A percentile compares a stretch with the other conserved stretches of the same genome.
These are phyloP conservation scores for Dasypus novemcinctus DNA, from an alignment of 2,113 vertebrate species.

Conservation along the genomic window DNA sequence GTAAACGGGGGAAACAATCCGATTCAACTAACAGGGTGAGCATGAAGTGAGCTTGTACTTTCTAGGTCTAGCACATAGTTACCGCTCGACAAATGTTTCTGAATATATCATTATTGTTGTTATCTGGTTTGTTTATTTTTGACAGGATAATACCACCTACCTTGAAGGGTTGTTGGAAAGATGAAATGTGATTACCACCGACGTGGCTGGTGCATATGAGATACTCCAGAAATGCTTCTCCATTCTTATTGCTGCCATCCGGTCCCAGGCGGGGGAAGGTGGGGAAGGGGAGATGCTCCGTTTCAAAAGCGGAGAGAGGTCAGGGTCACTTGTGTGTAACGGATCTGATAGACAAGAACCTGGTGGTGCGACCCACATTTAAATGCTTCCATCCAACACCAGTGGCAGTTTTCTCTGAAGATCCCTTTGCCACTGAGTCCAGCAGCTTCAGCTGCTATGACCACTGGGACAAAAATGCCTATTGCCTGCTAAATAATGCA, in stretches of 20 bases:
- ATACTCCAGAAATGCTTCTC: background rate
- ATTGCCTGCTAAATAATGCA: conserved; percentile 53
- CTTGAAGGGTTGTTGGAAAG: background rate
- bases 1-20: background rate
- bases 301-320: background rate
- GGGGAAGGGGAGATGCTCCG: too few relatives aligned
- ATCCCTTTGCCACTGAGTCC: background rate
- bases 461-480: background rate
- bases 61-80: background rate
- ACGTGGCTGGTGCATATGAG: background rate
- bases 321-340: background rate
- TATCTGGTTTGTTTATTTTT: background rate
- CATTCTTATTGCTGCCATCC: background rate
- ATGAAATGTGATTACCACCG: background rate
- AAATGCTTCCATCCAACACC: background rate
- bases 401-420: background rate
- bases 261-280: background rate
- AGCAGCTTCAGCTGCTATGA: background rate
- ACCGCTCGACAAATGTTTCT: background rate
- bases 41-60: background rate
- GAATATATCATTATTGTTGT: background rate
- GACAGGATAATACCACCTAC: background rate
- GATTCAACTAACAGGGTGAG: too few relatives aligned
- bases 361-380: background rate
- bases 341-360: background rate